Evolutionary conservation across 2,113 vertebrate species (phyloP).

Genomic region (Odontophorus gujanensis): DNA sequence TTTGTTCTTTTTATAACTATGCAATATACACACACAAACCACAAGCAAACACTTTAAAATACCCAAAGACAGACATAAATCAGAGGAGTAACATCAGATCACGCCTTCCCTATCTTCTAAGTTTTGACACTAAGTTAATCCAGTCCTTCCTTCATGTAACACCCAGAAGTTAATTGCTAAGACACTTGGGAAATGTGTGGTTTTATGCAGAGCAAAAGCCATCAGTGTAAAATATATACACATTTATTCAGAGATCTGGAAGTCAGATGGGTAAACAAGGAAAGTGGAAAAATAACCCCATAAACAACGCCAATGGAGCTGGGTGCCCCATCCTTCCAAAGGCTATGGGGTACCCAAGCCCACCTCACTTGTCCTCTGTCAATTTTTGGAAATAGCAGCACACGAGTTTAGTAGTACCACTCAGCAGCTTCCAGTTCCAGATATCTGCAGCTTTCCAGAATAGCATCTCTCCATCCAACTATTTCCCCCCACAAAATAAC

Average conservation of each 20-base stretch:
- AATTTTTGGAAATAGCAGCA: not conserved
- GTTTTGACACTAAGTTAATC: constrained; percentile 26
- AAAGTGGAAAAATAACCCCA: not conserved
- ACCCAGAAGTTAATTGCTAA: constrained; percentile 49
- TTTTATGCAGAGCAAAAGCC: not conserved
- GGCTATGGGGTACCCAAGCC: not conserved
- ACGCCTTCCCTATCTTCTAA: constrained; percentile 14
- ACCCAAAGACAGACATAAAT: constrained; percentile 12
- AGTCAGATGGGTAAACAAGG: not conserved
- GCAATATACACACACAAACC: not conserved
- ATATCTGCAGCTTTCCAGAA: not conserved
- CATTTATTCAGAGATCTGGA: not conserved
- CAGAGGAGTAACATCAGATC: constrained; percentile 40
- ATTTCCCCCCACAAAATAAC: not conserved
- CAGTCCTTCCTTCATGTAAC: not conserved
- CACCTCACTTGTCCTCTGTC: not conserved
- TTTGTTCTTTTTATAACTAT: constrained; percentile 72
- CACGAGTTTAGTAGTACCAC: not conserved
- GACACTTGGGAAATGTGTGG: not conserved
- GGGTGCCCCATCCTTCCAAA: not conserved
- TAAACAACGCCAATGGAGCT: fast-evolving
- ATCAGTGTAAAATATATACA: not conserved
- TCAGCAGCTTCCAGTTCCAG: not conserved
- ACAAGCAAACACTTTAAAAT: constrained; percentile 33
- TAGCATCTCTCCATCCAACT: not conserved